phyloP scores from a whole-genome alignment of 37 sponge, comb jelly and placozoan species.

The Haliclona indistincta region DNA sequence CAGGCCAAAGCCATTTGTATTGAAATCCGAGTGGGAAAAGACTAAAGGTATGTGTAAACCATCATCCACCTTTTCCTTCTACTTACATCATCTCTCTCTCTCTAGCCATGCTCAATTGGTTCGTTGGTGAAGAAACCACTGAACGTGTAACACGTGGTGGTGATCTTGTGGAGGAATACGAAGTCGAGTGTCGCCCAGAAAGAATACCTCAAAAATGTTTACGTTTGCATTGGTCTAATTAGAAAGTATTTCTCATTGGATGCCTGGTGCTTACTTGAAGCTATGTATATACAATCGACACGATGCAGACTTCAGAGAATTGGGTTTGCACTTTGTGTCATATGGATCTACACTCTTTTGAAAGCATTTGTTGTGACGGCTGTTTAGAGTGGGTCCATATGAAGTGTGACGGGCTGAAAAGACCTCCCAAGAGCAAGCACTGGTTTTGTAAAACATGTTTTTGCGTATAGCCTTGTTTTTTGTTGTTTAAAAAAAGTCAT shows the following conservation, averaged over 20 bases:
- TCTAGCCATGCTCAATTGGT: slow-evolving; percentile 35
- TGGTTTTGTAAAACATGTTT: not conserved
- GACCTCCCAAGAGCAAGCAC: not conserved
- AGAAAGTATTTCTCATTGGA: not conserved
- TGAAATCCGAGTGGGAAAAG: too few species aligned
- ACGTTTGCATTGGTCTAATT: not conserved
- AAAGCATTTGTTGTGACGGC: not conserved
- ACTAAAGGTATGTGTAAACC: too few species aligned
- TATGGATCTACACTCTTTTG: not conserved
- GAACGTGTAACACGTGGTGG: not conserved
- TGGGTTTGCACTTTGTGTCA: not conserved
- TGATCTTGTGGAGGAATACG: slow-evolving; percentile 28
- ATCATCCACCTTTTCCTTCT: too few species aligned
- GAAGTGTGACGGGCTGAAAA: not conserved
- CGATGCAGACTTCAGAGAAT: not conserved
- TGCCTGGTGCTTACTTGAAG: not conserved
- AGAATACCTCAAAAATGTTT: not conserved
- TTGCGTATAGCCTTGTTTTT: too few species aligned
- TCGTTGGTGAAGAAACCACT: slow-evolving; percentile 22
- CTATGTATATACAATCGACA: not conserved
- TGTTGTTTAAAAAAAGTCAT: too few species aligned
- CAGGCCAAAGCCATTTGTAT: too few species aligned
- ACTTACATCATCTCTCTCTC: too few species aligned
- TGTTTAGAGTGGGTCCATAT: not conserved
- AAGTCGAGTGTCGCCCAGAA: slow-evolving; percentile 42